Percentiles rank a stretch among this genome's conserved stretches.
phyloP scores from a whole-genome alignment of 1,140 invertebrate genomes.

The Megalopta genalis region DNA sequence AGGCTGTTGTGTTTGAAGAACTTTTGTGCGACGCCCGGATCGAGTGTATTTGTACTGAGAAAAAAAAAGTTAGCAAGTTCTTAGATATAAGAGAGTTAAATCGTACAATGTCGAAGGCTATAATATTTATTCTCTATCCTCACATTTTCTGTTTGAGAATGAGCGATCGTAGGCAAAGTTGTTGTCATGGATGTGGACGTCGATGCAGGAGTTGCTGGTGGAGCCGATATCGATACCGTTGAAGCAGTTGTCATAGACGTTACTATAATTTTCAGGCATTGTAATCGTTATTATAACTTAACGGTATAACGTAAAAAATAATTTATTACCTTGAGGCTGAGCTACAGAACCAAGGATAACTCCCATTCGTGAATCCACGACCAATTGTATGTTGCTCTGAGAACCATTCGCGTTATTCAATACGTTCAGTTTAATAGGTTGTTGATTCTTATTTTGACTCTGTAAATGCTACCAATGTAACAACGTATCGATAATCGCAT shows the following conservation, averaged over 20 bases:
- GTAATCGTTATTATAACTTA: not conserved
- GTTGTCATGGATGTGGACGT: slow-evolving; percentile 13
- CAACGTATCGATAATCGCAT: slow-evolving; percentile 15
- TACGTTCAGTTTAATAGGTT: slow-evolving; percentile 76
- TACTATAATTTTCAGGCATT: slow-evolving; percentile 40
- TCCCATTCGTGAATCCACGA: slow-evolving; percentile 81
- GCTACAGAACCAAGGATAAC: slow-evolving; percentile 78
- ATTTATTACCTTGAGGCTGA: slow-evolving; percentile 68
- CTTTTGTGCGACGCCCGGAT: slow-evolving; percentile 62
- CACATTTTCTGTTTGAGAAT: slow-evolving; percentile 63
- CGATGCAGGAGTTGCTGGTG: slow-evolving; percentile 24
- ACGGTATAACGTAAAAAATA: not conserved
- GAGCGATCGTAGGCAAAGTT: slow-evolving; percentile 45
- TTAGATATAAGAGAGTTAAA: slow-evolving; percentile 1
- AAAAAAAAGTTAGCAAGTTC: slow-evolving; percentile 34
- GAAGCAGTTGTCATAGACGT: slow-evolving; percentile 43
- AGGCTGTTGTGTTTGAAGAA: slow-evolving; percentile 65
- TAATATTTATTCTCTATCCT: slow-evolving; percentile 21
- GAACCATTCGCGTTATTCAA: slow-evolving; percentile 70
- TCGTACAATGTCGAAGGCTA: slow-evolving; percentile 19
- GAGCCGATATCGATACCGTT: not conserved
- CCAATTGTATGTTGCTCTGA: slow-evolving; percentile 79
- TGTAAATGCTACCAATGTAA: slow-evolving; percentile 40
- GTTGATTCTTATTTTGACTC: slow-evolving; percentile 70
- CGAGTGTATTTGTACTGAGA: slow-evolving; percentile 64